phyloP scores from a whole-genome alignment of 1,140 invertebrate species.

The Drosophila gunungcola region DNA sequence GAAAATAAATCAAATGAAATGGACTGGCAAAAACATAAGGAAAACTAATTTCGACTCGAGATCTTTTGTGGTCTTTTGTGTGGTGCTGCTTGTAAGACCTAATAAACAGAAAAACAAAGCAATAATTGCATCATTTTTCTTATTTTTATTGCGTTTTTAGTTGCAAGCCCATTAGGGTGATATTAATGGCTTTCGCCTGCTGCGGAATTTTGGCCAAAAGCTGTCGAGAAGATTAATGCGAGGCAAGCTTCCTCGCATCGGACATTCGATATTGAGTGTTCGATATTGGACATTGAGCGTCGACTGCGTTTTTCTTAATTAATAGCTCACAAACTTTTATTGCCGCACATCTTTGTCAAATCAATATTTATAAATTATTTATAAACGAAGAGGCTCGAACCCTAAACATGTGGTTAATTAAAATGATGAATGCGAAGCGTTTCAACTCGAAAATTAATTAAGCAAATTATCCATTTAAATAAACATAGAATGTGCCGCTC shows the following conservation, averaged over 20 bases:
- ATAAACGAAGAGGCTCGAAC: slow-evolving; percentile 52
- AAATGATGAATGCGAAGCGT: slow-evolving; percentile 77
- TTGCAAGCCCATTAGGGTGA: slow-evolving; percentile 54
- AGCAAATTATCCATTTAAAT: slow-evolving; percentile 61
- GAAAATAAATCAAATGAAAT: slow-evolving; percentile 61
- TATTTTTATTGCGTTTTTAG: slow-evolving; percentile 9
- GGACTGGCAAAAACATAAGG: slow-evolving; percentile 51
- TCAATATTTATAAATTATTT: slow-evolving; percentile 76
- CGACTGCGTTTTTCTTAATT: slow-evolving; percentile 58
- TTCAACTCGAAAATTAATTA: slow-evolving; percentile 62
- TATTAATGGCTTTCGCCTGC: slow-evolving; percentile 65
- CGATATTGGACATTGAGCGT: slow-evolving; percentile 5
- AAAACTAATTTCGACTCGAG: slow-evolving; percentile 69
- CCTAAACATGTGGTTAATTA: slow-evolving; percentile 52
- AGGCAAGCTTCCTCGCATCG: slow-evolving; percentile 36
- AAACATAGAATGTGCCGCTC: slow-evolving; percentile 56
- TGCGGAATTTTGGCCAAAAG: slow-evolving; percentile 35
- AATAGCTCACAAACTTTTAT: slow-evolving; percentile 62
- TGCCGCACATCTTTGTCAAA: slow-evolving; percentile 58
- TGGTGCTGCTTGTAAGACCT: slow-evolving; percentile 27
- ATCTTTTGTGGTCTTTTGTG: slow-evolving; percentile 67
- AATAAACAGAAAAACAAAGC: slow-evolving; percentile 27
- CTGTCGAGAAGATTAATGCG: slow-evolving; percentile 63
- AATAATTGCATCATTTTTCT: slow-evolving; percentile 33
- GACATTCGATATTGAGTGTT: slow-evolving; percentile 28